Percentiles rank a stretch among this genome's conserved stretches.
Conservation (phyloP, 1,140 invertebrate genomes). For the Dendroctonus ponderosae region DNA sequence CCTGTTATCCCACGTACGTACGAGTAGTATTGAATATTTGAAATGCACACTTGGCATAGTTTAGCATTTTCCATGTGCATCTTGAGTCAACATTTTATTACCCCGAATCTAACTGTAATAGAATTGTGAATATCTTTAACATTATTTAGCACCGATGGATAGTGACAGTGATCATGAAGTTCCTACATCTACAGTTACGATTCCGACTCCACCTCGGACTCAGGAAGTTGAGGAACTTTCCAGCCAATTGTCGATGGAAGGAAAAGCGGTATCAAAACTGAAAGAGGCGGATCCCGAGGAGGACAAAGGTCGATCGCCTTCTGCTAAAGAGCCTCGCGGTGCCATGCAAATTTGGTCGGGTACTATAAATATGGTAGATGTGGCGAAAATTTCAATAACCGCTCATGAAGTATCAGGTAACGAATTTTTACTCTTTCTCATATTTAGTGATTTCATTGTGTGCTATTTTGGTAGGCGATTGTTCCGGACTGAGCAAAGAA, state of each 20-base stretch:
- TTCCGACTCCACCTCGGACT: slow-evolving; percentile 49
- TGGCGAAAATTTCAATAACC: slow-evolving; percentile 82
- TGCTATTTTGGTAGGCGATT: slow-evolving; percentile 58
- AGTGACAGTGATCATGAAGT: slow-evolving; percentile 61
- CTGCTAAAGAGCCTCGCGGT: slow-evolving; percentile 15
- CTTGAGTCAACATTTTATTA: no score
- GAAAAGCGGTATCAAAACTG: slow-evolving; percentile 4
- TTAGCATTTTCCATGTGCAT: no score
- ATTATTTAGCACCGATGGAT: slow-evolving; percentile 44
- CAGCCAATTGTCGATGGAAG: slow-evolving; percentile 24
- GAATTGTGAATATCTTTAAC: no score
- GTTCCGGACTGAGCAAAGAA: slow-evolving; percentile 67
- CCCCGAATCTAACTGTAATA: no score
- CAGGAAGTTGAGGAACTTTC: slow-evolving; percentile 40
- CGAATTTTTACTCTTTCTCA: slow-evolving; percentile 2
- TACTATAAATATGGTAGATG: slow-evolving; percentile 85
- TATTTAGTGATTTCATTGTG: not conserved
- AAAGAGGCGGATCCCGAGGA: slow-evolving; percentile 13
- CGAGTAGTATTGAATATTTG: no score
- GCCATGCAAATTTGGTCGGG: slow-evolving; percentile 70
- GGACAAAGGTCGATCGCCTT: slow-evolving; percentile 26
- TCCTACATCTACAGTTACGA: slow-evolving; percentile 60
- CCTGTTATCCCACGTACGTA: no score
- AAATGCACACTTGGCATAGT: no score
- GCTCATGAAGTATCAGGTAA: slow-evolving; percentile 68